These are phyloP conservation scores for Drosophila diplacantha DNA, from an alignment of 2,888 invertebrate species.

Conservation along the genomic window DNA sequence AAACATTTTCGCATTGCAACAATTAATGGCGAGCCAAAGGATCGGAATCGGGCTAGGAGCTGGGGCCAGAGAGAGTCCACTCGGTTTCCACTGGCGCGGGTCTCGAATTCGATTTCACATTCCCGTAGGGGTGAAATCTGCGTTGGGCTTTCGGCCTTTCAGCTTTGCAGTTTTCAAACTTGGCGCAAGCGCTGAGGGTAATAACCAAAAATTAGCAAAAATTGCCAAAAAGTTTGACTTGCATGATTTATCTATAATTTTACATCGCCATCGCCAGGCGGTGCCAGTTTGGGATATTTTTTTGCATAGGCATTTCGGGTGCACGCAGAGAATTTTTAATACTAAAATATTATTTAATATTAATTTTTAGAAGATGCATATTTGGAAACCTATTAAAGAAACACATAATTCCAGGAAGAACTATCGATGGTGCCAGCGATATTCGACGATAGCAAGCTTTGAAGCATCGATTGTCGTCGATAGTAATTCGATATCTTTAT, in stretches of 20 bases:
- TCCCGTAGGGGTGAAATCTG: constrained; percentile 74
- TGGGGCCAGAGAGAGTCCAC: neutral
- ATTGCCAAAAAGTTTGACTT: constrained; percentile 73
- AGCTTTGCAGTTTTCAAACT: constrained; percentile 14
- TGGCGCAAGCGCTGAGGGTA: constrained; percentile 66
- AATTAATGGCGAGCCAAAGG: constrained; percentile 59
- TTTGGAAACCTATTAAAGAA: neutral
- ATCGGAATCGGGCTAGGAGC: constrained; percentile 20
- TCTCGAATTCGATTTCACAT: constrained; percentile 70
- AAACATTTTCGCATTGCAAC: constrained; percentile 65
- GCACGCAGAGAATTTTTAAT: neutral
- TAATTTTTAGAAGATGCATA: neutral
- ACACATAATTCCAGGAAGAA: too few species aligned
- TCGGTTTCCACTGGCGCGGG: constrained; percentile 11
- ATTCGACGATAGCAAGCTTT: too few species aligned
- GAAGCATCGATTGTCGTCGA: too few species aligned
- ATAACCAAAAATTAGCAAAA: constrained; percentile 74
- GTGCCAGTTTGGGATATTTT: constrained; percentile 39
- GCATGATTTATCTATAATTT: constrained; percentile 74
- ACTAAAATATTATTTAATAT: neutral
- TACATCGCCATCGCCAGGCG: constrained; percentile 61
- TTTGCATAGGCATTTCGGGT: constrained; percentile 7
- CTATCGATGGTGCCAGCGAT: too few species aligned
- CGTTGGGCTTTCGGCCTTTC: constrained; percentile 49
- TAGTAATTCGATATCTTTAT: too few species aligned